Conservation (phyloP, 2,797 vertebrate species). For the Rhinoraja longicauda region DNA sequence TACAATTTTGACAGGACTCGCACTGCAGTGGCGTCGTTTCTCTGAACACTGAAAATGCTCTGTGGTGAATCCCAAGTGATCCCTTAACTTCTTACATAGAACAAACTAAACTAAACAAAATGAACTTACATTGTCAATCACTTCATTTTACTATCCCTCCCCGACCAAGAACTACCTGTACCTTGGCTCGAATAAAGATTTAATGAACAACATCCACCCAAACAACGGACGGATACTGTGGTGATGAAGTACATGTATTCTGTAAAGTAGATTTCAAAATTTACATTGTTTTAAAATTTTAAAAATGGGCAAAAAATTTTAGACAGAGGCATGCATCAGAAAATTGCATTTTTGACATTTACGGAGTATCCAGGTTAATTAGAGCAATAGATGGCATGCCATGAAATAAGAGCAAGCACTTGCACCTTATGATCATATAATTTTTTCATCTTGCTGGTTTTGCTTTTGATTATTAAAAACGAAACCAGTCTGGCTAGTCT, state of each 20-base stretch:
- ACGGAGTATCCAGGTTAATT: conserved; percentile 54
- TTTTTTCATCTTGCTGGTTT: conserved; percentile 40
- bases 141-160: neutral
- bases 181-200: conserved; percentile 21
- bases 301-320: conserved; percentile 38
- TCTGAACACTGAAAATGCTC: neutral
- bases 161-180: conserved; percentile 35
- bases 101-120: neutral
- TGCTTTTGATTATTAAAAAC: conserved; percentile 46
- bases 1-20: neutral
- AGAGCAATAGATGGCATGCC: conserved; percentile 61
- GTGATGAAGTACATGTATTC: conserved; percentile 29
- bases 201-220: neutral
- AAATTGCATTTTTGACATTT: conserved; percentile 43
- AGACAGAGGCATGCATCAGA: conserved; percentile 35
- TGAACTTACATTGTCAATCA: neutral
- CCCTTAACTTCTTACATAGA: neutral
- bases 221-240: neutral
- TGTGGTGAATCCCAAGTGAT: neutral
- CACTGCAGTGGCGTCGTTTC: neutral
- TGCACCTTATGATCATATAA: conserved; percentile 47
- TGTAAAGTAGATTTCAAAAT: conserved; percentile 29
- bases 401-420: conserved; percentile 50
- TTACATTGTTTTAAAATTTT: neutral
- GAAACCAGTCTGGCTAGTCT: conserved; percentile 44